These are phyloP conservation scores for Brachylomia viminalis DNA, from an alignment of 2,888 invertebrate species.

Conservation along the genomic window DNA sequence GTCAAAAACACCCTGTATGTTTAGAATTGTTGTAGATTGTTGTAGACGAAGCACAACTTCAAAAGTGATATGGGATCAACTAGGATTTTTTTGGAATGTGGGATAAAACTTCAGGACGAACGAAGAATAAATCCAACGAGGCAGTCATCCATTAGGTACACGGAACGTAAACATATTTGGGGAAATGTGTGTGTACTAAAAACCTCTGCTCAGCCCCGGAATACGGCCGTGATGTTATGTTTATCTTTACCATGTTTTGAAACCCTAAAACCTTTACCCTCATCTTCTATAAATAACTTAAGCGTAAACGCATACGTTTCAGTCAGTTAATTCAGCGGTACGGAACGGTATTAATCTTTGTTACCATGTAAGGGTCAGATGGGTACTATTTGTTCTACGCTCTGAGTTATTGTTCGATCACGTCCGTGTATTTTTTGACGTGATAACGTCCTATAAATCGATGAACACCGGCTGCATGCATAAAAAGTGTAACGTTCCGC, in stretches of 20 bases:
- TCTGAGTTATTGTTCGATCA: conserved; percentile 29
- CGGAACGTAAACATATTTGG: neutral
- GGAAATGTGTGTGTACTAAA: neutral
- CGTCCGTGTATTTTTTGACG: neutral
- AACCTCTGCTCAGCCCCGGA: neutral
- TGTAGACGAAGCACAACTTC: no score
- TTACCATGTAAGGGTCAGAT: conserved; percentile 25
- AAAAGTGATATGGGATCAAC: no score
- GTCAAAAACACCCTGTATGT: no score
- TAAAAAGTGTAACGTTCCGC: no score
- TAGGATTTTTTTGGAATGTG: no score
- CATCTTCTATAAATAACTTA: neutral
- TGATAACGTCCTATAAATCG: no score
- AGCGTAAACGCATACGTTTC: conserved; percentile 2
- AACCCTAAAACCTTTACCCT: neutral
- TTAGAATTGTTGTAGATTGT: no score
- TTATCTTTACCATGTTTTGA: neutral
- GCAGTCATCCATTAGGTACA: neutral
- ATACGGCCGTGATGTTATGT: neutral
- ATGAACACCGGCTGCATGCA: no score
- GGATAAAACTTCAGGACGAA: no score
- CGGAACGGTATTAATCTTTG: conserved; percentile 29
- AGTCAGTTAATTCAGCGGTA: conserved; percentile 5
- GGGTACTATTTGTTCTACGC: conserved; percentile 65
- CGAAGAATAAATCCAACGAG: no score